A percentile compares a stretch with the other conserved stretches of the same genome.
These are phyloP conservation scores for Anthrax anthrax DNA, from an alignment of 2,888 invertebrate genomes.

Conservation along the genomic window DNA sequence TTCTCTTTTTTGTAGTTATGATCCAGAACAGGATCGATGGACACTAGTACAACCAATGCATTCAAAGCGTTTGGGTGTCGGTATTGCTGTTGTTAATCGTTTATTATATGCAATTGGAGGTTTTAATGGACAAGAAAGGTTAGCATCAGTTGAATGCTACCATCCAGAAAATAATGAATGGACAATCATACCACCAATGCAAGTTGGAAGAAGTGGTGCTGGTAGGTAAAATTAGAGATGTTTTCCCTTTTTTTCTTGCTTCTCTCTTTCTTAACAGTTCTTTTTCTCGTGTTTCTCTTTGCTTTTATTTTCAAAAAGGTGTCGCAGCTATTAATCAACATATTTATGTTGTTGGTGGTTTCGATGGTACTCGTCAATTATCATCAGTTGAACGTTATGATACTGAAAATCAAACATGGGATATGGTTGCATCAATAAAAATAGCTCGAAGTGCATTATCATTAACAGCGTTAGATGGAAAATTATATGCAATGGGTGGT, in stretches of 20 bases:
- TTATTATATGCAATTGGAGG: conserved; percentile 75
- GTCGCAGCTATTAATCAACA: conserved; percentile 72
- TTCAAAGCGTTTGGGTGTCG: conserved; percentile 62
- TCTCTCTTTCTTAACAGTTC: conserved; percentile 1
- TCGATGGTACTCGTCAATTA: conserved; percentile 71
- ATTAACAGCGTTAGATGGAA: conserved; percentile 71
- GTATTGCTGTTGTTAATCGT: conserved; percentile 65
- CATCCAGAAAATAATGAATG: conserved; percentile 86
- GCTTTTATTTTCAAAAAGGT: conserved; percentile 34
- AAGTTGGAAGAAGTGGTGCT: conserved; percentile 66
- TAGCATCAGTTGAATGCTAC: conserved; percentile 76
- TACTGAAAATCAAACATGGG: conserved; percentile 70
- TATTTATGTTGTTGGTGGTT: conserved; percentile 92
- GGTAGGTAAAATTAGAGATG: no score
- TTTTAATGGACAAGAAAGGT: conserved; percentile 66
- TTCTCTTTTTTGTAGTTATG: conserved; percentile 46
- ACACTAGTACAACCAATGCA: conserved; percentile 59
- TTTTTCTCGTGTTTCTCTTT: neutral
- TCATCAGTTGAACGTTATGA: conserved; percentile 76
- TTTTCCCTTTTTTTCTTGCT: conserved; percentile 6
- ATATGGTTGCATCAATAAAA: conserved; percentile 56
- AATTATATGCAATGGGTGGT: conserved; percentile 83
- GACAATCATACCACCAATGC: conserved; percentile 68
- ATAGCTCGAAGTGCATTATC: conserved; percentile 78
- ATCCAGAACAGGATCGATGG: conserved; percentile 77